Conservation (phyloP, 2,888 invertebrate genomes). For the Carabus problematicus region DNA sequence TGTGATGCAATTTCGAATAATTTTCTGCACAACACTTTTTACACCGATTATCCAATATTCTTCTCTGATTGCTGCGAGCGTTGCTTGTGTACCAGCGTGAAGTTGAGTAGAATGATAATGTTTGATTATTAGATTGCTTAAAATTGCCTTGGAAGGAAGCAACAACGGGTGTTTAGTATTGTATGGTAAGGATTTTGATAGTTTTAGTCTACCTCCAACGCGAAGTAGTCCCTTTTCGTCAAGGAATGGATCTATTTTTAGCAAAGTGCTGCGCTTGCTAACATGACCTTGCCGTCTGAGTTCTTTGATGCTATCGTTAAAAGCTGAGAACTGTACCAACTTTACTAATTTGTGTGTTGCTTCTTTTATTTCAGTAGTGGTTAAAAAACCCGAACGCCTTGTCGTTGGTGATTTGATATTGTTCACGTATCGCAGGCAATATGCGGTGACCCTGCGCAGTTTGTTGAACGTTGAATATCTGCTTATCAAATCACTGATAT, state of each 20-base stretch:
- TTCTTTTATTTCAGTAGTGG: neutral
- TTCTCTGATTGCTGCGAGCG: constrained; percentile 20
- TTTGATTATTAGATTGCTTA: constrained; percentile 10
- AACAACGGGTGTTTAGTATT: too few relatives aligned
- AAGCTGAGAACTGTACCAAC: neutral
- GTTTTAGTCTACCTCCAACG: constrained; percentile 14
- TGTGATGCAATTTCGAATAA: constrained; percentile 34
- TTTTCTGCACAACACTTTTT: constrained; percentile 33
- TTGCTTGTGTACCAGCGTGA: constrained; percentile 37
- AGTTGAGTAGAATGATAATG: constrained; percentile 6
- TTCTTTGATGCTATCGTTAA: neutral
- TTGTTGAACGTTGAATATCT: neutral
- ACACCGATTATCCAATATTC: constrained; percentile 44
- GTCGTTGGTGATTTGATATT: neutral
- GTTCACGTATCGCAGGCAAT: neutral
- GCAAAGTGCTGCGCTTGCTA: neutral
- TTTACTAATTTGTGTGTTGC: neutral
- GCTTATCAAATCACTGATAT: neutral
- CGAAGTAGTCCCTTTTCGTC: constrained; percentile 3
- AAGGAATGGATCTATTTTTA: constrained; percentile 8
- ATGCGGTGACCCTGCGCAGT: neutral
- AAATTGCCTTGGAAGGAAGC: neutral
- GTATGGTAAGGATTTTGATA: neutral
- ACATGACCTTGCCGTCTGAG: neutral
- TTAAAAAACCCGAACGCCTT: neutral